These are phyloP conservation scores for Anableps anableps DNA, from an alignment of 2,797 vertebrate species.

Conservation along the genomic window DNA sequence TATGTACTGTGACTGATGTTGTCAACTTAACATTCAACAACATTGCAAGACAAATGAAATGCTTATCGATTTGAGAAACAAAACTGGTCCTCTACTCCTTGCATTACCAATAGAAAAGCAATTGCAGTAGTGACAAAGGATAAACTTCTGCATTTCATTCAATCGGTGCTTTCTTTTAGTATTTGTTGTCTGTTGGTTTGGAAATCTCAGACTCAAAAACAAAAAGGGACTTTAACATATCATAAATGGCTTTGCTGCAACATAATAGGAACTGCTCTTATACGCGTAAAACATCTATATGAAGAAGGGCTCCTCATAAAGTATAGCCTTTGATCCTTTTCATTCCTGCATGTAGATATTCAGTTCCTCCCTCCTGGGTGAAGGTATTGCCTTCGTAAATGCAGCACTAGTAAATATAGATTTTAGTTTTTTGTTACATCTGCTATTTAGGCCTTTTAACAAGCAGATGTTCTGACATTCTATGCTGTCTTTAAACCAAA, in stretches of 20 bases:
- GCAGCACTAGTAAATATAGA: not conserved
- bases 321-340: not conserved
- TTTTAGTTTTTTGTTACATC: conserved; percentile 1
- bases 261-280: not conserved
- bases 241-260: too few relatives aligned
- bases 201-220: not conserved
- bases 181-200: not conserved
- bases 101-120: not conserved
- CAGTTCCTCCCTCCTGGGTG: not conserved
- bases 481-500: not conserved
- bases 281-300: not conserved
- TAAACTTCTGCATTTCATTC: not conserved
- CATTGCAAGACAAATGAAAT: not conserved
- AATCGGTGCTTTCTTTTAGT: not conserved
- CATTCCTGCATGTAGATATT: not conserved
- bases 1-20: not conserved
- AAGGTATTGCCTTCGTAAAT: not conserved
- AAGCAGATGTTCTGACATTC: not conserved
- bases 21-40: not conserved
- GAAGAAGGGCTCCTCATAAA: not conserved
- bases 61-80: too few relatives aligned
- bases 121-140: not conserved
- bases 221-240: not conserved
- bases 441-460: not conserved
- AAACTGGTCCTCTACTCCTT: not conserved